phyloP scores from a whole-genome alignment of 1,140 invertebrate species.

The Paraescarpia echinospica region DNA sequence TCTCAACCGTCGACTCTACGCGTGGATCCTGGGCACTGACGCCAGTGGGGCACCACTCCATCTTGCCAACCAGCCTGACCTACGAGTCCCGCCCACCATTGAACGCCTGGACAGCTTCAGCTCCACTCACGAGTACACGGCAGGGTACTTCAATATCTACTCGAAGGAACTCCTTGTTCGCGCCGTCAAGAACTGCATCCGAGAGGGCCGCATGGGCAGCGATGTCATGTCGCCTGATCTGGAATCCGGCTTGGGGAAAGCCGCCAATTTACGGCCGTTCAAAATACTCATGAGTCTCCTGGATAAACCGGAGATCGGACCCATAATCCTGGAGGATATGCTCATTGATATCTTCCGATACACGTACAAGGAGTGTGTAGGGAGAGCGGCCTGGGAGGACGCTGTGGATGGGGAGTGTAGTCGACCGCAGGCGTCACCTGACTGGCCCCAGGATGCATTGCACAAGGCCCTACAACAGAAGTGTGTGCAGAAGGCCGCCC shows the following conservation, averaged over 20 bases:
- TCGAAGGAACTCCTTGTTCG: constrained; percentile 66
- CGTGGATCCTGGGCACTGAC: constrained; percentile 79
- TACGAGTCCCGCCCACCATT: neutral
- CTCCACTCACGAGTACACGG: constrained; percentile 43
- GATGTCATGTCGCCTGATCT: neutral
- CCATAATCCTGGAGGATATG: constrained; percentile 81
- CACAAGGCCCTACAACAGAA: neutral
- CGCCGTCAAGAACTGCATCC: constrained; percentile 60
- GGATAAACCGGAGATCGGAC: constrained; percentile 87
- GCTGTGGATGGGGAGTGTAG: neutral
- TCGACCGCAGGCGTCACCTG: constrained; percentile 12
- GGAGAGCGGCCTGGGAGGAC: neutral
- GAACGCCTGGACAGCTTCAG: constrained; percentile 38
- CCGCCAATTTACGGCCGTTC: constrained; percentile 75
- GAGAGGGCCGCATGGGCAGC: constrained; percentile 40
- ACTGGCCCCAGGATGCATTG: neutral
- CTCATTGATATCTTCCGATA: constrained; percentile 83
- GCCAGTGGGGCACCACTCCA: constrained; percentile 32
- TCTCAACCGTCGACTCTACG: constrained; percentile 81
- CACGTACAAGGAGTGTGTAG: constrained; percentile 47
- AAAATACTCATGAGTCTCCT: constrained; percentile 82
- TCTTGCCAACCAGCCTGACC: neutral
- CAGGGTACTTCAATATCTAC: constrained; percentile 73
- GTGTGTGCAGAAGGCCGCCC: constrained; percentile 8
- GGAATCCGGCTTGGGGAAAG: neutral